phyloP scores from a whole-genome alignment of 2,888 invertebrate species.

The Thalpophila matura region DNA sequence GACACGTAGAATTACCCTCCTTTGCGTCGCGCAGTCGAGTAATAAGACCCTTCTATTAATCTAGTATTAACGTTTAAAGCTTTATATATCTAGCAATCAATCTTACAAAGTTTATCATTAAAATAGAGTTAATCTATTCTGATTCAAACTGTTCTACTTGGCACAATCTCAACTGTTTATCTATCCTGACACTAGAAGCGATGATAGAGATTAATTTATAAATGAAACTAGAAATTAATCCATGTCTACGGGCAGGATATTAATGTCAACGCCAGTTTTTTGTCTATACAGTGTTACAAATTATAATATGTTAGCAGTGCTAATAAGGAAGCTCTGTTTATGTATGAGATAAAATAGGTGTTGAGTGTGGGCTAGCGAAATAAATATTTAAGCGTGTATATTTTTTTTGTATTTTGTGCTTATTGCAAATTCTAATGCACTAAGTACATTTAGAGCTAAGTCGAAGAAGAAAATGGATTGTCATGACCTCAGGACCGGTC shows the following conservation, averaged over 20 bases:
- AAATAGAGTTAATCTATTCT: conserved; percentile 44
- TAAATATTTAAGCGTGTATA: too few relatives aligned
- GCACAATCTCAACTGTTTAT: conserved; percentile 60
- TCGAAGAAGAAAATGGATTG: too few relatives aligned
- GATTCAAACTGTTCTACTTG: conserved; percentile 52
- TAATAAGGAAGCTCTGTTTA: not conserved
- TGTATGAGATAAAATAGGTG: not conserved
- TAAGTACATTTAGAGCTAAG: too few relatives aligned
- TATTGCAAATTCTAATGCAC: too few relatives aligned
- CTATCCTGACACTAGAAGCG: conserved; percentile 50
- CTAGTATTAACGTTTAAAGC: too few relatives aligned
- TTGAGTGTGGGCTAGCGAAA: too few relatives aligned
- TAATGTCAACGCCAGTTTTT: not conserved
- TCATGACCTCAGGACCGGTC: too few relatives aligned
- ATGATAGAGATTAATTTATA: conserved; percentile 40
- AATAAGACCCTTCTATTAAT: too few relatives aligned
- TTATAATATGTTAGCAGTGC: not conserved
- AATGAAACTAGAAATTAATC: conserved; percentile 31
- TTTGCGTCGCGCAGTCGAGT: too few relatives aligned
- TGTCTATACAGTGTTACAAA: not conserved
- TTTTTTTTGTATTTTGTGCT: too few relatives aligned
- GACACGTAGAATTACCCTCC: too few relatives aligned
- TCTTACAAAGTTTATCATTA: conserved; percentile 3
- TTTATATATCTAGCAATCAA: not conserved
- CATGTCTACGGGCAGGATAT: conserved; percentile 16